A percentile compares a stretch with the other conserved stretches of the same genome.
phyloP scores from a whole-genome alignment of 2,888 invertebrate genomes.

The Limnephilus auricula region DNA sequence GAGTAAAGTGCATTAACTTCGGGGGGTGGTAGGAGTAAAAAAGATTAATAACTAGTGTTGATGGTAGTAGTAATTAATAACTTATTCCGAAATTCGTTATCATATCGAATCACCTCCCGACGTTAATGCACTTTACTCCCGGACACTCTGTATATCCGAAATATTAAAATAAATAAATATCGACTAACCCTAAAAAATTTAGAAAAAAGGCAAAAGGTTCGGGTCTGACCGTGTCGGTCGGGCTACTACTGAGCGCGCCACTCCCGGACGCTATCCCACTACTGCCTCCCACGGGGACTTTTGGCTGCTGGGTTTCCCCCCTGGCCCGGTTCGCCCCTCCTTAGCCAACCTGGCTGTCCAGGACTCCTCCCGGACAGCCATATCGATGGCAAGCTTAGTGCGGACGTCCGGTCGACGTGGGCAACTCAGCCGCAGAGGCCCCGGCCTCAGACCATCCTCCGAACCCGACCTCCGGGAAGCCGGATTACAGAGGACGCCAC shows the following conservation, averaged over 20 bases:
- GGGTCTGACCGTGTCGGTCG: conserved; percentile 87
- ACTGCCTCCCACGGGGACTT: conserved; percentile 99
- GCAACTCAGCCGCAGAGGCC: conserved; percentile 79
- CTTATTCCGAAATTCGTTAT: no score
- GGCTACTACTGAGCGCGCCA: conserved; percentile 93
- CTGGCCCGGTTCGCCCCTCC: conserved; percentile 99
- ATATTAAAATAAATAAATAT: no score
- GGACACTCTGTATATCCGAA: no score
- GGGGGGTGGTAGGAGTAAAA: no score
- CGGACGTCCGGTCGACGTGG: conserved; percentile 95
- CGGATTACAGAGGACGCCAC: conserved; percentile 99
- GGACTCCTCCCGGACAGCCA: conserved; percentile 92
- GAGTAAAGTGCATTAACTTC: no score
- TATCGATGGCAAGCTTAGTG: conserved; percentile 98
- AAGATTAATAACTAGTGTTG: no score
- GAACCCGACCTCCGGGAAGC: conserved; percentile 95
- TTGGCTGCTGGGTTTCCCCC: conserved; percentile 99
- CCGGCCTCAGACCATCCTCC: conserved; percentile 96
- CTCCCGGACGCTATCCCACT: conserved; percentile 99
- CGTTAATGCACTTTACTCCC: no score
- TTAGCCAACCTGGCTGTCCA: conserved; percentile 93
- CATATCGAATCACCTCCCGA: no score
- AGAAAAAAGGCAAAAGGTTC: conserved; percentile 73
- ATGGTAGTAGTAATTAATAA: no score
- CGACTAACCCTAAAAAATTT: neutral